Evolutionary conservation across 2,888 invertebrate species (phyloP).

Genomic region (Cephonodes hylas): DNA sequence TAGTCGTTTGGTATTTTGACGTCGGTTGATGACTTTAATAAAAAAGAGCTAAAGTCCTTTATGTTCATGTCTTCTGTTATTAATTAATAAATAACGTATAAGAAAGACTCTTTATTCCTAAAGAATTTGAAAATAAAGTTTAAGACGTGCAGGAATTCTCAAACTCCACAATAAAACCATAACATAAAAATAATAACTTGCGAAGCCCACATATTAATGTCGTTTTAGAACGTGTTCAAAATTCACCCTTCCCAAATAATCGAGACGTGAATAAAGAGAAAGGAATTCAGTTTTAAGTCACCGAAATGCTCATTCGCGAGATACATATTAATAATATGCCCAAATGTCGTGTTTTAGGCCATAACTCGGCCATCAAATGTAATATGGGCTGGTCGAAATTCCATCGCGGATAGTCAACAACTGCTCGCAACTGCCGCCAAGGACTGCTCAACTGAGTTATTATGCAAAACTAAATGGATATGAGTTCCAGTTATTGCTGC

Average conservation of each 20-base stretch:
- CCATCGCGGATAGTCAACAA: neutral
- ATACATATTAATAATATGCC: neutral
- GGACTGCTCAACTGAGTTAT: conserved; percentile 21
- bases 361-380: neutral
- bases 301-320: neutral
- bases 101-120: no score
- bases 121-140: no score
- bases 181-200: neutral
- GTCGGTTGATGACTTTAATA: no score
- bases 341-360: neutral
- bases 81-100: no score
- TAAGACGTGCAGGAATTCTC: neutral
- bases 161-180: neutral
- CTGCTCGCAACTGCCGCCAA: neutral
- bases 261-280: neutral
- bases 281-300: neutral
- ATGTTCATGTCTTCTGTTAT: no score
- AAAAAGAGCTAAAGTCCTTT: no score
- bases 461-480: conserved; percentile 70
- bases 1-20: no score
- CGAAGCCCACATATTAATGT: neutral
- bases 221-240: neutral
- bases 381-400: neutral
- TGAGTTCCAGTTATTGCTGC: conserved; percentile 48
- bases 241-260: neutral